A percentile compares a stretch with the other conserved stretches of the same genome.
Conservation (phyloP, 2,888 invertebrate species). For the Ecliptopera silaceata region DNA sequence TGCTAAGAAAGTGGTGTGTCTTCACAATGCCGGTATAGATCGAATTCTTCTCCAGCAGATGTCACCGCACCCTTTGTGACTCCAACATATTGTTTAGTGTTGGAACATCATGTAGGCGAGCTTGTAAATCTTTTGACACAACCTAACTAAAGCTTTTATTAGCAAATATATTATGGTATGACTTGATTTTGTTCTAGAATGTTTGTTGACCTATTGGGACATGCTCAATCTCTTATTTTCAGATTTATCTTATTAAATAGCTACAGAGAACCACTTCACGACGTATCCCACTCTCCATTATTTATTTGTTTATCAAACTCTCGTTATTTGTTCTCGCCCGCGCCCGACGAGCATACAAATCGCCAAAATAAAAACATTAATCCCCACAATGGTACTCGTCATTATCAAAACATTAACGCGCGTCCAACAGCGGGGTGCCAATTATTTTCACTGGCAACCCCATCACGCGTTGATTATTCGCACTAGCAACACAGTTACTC, state of each 20-base stretch:
- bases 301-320: slow-evolving; percentile 52
- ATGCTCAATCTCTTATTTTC: no score
- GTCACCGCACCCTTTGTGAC: slow-evolving; percentile 60
- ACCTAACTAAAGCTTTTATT: no score
- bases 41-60: slow-evolving; percentile 69
- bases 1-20: slow-evolving; percentile 50
- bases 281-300: slow-evolving; percentile 26
- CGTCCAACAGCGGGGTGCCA: slow-evolving; percentile 77
- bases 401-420: slow-evolving; percentile 79
- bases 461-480: slow-evolving; percentile 65
- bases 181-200: no score
- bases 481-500: slow-evolving; percentile 69
- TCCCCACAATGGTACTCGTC: slow-evolving; percentile 70
- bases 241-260: not conserved
- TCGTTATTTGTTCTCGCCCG: slow-evolving; percentile 50
- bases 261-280: slow-evolving; percentile 6
- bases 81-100: slow-evolving; percentile 62
- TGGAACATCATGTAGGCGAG: slow-evolving; percentile 42
- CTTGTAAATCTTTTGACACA: slow-evolving; percentile 62
- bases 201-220: no score
- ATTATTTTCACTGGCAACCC: slow-evolving; percentile 78
- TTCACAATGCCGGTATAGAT: slow-evolving; percentile 76
- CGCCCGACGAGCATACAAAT: slow-evolving; percentile 56
- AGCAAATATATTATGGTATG: no score
- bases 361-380: slow-evolving; percentile 69